phyloP scores from a whole-genome alignment of 2,888 invertebrate species.

The Meteorus colon region DNA sequence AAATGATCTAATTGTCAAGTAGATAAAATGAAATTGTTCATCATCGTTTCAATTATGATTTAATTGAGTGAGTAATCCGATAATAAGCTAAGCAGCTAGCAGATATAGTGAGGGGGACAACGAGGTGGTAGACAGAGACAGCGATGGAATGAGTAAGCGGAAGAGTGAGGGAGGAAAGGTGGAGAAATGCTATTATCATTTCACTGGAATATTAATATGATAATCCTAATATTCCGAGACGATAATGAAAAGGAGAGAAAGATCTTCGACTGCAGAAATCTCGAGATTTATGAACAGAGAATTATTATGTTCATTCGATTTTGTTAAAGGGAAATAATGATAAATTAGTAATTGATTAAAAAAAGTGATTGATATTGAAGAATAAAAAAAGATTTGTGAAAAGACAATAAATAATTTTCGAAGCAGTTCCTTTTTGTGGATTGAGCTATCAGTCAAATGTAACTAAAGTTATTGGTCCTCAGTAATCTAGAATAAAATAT shows the following conservation, averaged over 20 bases:
- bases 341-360: neutral
- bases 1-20: neutral
- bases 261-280: neutral
- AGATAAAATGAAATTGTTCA: constrained; percentile 3
- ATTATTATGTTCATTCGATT: neutral
- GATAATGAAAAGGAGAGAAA: constrained; percentile 3
- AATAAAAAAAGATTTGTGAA: too few relatives aligned
- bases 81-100: neutral
- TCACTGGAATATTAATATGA: constrained; percentile 17
- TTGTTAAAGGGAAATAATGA: neutral
- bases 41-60: constrained; percentile 14
- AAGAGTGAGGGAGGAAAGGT: neutral
- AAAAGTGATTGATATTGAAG: too few relatives aligned
- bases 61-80: constrained; percentile 4
- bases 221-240: constrained; percentile 10
- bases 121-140: neutral
- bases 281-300: neutral
- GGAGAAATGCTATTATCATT: constrained; percentile 15
- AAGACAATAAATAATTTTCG: too few relatives aligned
- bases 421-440: too few relatives aligned
- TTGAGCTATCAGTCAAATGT: too few relatives aligned
- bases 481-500: too few relatives aligned
- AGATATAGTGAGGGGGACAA: neutral
- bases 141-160: neutral
- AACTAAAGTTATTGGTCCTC: too few relatives aligned